Base-by-base conservation (phyloP, 2,888 invertebrate species). In the Timandra comae region DNA sequence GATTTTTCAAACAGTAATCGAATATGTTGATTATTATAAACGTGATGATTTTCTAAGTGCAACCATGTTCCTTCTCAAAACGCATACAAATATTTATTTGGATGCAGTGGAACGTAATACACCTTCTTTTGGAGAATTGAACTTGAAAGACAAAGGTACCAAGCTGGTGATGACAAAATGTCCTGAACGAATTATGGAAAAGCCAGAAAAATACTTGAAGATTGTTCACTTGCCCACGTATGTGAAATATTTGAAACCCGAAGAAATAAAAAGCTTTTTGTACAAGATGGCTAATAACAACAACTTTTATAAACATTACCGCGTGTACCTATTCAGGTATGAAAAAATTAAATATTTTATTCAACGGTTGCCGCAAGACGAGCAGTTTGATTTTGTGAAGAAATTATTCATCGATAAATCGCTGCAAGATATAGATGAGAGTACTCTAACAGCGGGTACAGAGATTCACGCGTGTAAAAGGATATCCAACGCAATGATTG, bases 381-480 rank as follows among this genome's bases (percentile, higher is more conserved):
- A 62, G 23, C 63, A 64, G 39, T 70, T 68, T 44, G 52, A 63
- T 36, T 76, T 77, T 29, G 56, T 73, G 0, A 68, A 69, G 42
- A 45, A 53, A 28, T 33, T 63, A 21, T 74, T 71, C 40, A 64
- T 78, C 29, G 62, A 70, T 26, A 63, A 58, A 47, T 45, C 46
- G 40, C 33, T 33, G 11, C 35, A 46, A 12, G 43, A 43, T 8
- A 40, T 46, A 8, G 41, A 46, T 7, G 33, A 48, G n/a, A n/a
- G n/a, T n/a, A n/a, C n/a, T n/a, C 32, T 46, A 12, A 20, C 26
- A 5, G 38, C 46, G 12, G 56, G 45, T 10, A 41, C 46, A 2
- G 57, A 60, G 39, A 41, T 30, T 20, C 41, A 35, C 20, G 29
- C 43, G 16, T 49, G 61, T 40, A 58, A 41, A 21, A 50, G 41